These are phyloP conservation scores for Bombyx huttoni DNA, from an alignment of 2,888 invertebrate species.

Conservation along the genomic window DNA sequence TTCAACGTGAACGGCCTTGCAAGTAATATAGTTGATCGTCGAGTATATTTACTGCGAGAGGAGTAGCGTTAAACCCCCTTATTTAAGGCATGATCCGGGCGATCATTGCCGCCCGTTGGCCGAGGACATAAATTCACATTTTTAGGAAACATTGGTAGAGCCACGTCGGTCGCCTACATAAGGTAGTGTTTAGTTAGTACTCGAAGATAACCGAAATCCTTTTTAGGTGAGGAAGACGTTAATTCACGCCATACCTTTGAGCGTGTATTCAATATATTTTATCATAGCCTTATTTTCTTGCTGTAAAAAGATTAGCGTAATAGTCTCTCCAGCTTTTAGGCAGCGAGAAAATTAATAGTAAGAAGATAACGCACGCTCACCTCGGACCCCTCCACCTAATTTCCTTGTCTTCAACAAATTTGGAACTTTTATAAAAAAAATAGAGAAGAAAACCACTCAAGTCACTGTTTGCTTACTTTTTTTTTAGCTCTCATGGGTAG, in stretches of 20 bases:
- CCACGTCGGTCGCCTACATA: conserved; percentile 52
- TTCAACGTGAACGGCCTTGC: conserved; percentile 32
- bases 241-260: too few relatives aligned
- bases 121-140: conserved; percentile 64
- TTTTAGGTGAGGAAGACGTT: not conserved
- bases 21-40: conserved; percentile 48
- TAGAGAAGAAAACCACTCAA: conserved; percentile 40
- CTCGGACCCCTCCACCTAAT: not conserved
- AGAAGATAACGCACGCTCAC: not conserved
- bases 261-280: too few relatives aligned
- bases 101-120: conserved; percentile 61
- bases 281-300: too few relatives aligned
- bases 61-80: conserved; percentile 65
- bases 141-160: conserved; percentile 49
- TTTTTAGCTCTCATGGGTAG: too few relatives aligned
- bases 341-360: not conserved
- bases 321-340: too few relatives aligned
- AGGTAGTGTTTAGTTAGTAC: conserved; percentile 34
- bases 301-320: too few relatives aligned
- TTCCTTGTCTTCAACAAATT: conserved; percentile 18
- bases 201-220: not conserved
- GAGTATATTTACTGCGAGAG: conserved; percentile 58
- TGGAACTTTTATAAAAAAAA: conserved; percentile 41
- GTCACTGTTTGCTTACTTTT: too few relatives aligned
- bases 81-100: conserved; percentile 63